Percentiles rank a stretch among this genome's conserved stretches.
These are phyloP conservation scores for Drosophila kikkawai DNA, from an alignment of 1,140 invertebrate species.

Conservation along the genomic window DNA sequence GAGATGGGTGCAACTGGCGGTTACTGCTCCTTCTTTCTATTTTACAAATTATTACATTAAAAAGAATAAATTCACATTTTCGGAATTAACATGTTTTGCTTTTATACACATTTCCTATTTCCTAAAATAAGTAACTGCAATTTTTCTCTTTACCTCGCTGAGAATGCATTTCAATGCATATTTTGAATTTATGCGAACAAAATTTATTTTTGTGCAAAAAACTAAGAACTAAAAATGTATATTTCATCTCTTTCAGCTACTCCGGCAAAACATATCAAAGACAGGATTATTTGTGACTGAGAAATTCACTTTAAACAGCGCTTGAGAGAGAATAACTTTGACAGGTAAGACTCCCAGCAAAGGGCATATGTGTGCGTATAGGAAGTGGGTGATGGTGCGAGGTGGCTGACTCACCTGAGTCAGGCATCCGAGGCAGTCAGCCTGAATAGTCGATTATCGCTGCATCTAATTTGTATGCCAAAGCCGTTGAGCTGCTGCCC, in stretches of 20 bases:
- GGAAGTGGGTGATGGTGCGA: not conserved
- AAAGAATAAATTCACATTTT: not conserved
- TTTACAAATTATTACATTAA: not conserved
- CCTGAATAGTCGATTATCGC: conserved; percentile 65
- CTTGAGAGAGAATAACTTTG: conserved; percentile 25
- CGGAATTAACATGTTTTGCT: not conserved
- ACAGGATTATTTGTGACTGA: conserved; percentile 35
- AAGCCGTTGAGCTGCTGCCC: conserved; percentile 21
- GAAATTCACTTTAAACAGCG: conserved; percentile 35
- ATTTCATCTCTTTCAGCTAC: conserved; percentile 28
- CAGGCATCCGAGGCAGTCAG: conserved; percentile 35
- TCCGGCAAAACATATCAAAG: conserved; percentile 38
- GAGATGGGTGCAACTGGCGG: too few relatives aligned
- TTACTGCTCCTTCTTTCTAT: too few relatives aligned
- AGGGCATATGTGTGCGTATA: not conserved
- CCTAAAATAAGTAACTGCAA: too few relatives aligned
- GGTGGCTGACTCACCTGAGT: conserved; percentile 16
- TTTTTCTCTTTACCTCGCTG: not conserved
- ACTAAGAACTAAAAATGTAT: conserved; percentile 9
- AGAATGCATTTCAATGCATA: too few relatives aligned
- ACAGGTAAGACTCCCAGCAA: conserved; percentile 39
- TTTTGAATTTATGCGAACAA: not conserved
- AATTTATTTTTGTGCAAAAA: not conserved
- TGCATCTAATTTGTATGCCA: conserved; percentile 61
- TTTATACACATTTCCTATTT: not conserved